These are phyloP conservation scores for Halcyon smyrnensis DNA, from an alignment of 2,797 vertebrate genomes.

Conservation along the genomic window DNA sequence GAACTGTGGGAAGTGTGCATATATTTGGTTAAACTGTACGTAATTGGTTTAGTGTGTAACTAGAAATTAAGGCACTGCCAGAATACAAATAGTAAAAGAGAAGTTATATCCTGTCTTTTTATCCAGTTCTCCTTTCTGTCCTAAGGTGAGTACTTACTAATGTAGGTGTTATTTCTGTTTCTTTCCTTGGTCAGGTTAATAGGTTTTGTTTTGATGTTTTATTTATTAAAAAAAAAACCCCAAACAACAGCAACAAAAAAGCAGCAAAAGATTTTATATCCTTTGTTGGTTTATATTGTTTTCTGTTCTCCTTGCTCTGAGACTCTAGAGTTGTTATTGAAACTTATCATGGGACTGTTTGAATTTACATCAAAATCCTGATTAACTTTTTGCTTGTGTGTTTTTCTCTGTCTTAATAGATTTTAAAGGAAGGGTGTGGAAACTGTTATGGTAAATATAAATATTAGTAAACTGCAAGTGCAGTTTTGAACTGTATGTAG, in stretches of 20 bases:
- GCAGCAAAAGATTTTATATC: background rate
- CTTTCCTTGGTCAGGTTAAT: background rate
- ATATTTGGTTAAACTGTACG: background rate
- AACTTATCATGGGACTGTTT: background rate
- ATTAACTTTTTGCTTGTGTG: background rate
- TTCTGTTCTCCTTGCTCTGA: background rate
- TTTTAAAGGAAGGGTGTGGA: background rate
- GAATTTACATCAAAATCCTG: background rate
- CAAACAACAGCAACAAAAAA: background rate
- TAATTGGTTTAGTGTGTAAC: background rate
- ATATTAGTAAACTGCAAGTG: background rate
- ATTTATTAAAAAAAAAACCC: background rate
- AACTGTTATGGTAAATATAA: background rate
- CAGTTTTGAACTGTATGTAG: background rate
- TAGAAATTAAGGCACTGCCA: background rate
- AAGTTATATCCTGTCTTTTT: background rate
- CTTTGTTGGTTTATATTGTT: background rate
- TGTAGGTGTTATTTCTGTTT: background rate
- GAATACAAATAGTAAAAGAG: background rate
- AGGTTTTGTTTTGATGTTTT: no score
- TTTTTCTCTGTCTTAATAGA: background rate
- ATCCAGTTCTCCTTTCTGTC: background rate
- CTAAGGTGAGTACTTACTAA: background rate
- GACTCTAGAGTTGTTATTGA: background rate
- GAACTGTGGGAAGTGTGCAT: background rate